Evolutionary conservation across 2,888 invertebrate species (phyloP).

Genomic region (Xestia xanthographa): DNA sequence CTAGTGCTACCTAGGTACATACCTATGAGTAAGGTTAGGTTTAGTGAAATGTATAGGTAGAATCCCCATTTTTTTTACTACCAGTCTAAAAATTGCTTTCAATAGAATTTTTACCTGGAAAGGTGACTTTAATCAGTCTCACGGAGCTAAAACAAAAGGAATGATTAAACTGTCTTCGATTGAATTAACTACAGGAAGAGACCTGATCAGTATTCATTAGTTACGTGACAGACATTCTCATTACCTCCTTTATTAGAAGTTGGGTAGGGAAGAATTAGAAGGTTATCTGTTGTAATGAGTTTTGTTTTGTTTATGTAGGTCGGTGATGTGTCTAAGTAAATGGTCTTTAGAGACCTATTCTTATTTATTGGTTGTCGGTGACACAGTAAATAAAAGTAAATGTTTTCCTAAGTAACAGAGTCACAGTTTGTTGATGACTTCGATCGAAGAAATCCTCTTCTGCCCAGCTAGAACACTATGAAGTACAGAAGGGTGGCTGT

Average conservation of each 20-base stretch:
- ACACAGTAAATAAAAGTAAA: not conserved
- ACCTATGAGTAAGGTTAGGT: not conserved
- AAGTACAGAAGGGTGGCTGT: no score
- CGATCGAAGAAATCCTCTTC: not conserved
- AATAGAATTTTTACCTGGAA: not conserved
- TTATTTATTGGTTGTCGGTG: not conserved
- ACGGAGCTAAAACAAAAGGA: not conserved
- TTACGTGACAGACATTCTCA: conserved; percentile 32
- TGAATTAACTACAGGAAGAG: conserved; percentile 29
- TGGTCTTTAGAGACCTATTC: not conserved
- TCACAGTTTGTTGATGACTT: no score
- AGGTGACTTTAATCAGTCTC: conserved; percentile 1
- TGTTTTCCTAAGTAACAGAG: not conserved
- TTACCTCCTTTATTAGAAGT: conserved; percentile 4
- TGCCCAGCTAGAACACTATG: no score
- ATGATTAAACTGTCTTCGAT: conserved; percentile 10
- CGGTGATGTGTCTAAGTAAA: conserved; percentile 4
- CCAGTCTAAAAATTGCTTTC: not conserved
- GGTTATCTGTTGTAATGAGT: conserved; percentile 13
- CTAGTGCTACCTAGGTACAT: not conserved
- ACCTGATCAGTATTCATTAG: conserved; percentile 37
- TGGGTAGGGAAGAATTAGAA: conserved; percentile 9
- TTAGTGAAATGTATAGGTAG: not conserved
- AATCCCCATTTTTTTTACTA: not conserved
- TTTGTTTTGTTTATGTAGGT: not conserved